Evolutionary conservation across 2,888 invertebrate species (phyloP), one percentile per base, ranked within the genome.

Genomic region (Ethmia dodecea): DNA sequence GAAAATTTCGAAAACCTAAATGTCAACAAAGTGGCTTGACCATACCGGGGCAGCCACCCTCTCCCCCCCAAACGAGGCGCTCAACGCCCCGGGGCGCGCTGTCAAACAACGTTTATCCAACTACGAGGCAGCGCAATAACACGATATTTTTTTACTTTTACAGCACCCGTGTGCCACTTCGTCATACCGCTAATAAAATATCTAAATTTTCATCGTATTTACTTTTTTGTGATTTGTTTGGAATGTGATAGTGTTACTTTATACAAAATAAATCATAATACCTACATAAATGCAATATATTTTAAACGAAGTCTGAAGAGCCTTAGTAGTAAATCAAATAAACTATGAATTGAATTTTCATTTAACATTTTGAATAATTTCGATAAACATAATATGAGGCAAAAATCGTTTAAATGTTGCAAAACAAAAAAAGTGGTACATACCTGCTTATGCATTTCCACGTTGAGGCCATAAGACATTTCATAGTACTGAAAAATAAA

Each of bases 361-460:
- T n/a, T n/a, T n/a, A n/a, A n/a, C n/a, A n/a, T n/a, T n/a, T n/a
- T n/a, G n/a, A n/a, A n/a, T n/a, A n/a, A n/a, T n/a, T n/a, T n/a
- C n/a, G n/a, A n/a, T n/a, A n/a, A 5, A 18, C 18, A 18, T 18
- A 18, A 18, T 26, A 34, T 14, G 16, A 26, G 13, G 15, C n/a
- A 34, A 37, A 34, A 8, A n/a, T n/a, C n/a, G n/a, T n/a, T n/a
- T n/a, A n/a, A n/a, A n/a, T n/a, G n/a, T n/a, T n/a, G n/a, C n/a
- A n/a, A 33, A 41, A 31, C 40, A 42, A 28, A 28, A 44, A 40
- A 22, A 34, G 35, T 16, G 9, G 47, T 51, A 76, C 91, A 88
- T 88, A 95, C 95, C 93, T 97, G 97, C 90, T 97, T 97, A 86
- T 96, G 96, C 95, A 97, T 96, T 89, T 98, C 98, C 75, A 96